phyloP scores from a whole-genome alignment of 2,888 invertebrate genomes.

The Rhamnusium bicolor region DNA sequence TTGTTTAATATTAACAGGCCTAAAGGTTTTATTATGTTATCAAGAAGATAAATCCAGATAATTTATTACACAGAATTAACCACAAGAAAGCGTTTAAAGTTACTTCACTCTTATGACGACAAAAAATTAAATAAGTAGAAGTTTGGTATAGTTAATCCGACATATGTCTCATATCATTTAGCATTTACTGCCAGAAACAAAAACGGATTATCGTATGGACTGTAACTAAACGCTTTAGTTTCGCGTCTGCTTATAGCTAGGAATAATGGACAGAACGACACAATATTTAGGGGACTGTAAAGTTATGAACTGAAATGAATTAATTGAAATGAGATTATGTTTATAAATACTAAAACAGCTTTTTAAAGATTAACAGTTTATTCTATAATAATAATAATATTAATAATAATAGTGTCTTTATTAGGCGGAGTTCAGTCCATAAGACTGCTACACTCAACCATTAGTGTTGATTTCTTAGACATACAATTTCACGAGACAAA shows the following conservation, averaged over 20 bases:
- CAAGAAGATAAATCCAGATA: constrained; percentile 31
- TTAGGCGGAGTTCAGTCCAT: no score
- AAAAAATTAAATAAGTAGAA: constrained; percentile 25
- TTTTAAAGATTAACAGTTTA: no score
- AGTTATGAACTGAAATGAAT: not conserved
- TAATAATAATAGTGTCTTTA: no score
- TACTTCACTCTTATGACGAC: not conserved
- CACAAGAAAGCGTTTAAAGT: constrained; percentile 13
- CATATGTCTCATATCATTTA: constrained; percentile 34
- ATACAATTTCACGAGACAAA: no score
- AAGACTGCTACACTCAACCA: no score
- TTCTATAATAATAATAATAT: no score
- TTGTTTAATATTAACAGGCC: constrained; percentile 27
- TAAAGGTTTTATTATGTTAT: constrained; percentile 27
- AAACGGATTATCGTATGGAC: constrained; percentile 29
- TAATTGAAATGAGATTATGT: not conserved
- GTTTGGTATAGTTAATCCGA: constrained; percentile 28
- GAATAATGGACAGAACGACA: constrained; percentile 27
- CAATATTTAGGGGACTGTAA: constrained; percentile 16
- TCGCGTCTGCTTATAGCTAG: constrained; percentile 16
- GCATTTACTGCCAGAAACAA: constrained; percentile 24
- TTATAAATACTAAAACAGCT: not conserved
- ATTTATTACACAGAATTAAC: constrained; percentile 25
- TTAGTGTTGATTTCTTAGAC: no score
- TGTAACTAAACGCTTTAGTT: constrained; percentile 26